These are phyloP conservation scores for Rhombomys opimus DNA, from an alignment of 2,113 vertebrate genomes.

Conservation along the genomic window DNA sequence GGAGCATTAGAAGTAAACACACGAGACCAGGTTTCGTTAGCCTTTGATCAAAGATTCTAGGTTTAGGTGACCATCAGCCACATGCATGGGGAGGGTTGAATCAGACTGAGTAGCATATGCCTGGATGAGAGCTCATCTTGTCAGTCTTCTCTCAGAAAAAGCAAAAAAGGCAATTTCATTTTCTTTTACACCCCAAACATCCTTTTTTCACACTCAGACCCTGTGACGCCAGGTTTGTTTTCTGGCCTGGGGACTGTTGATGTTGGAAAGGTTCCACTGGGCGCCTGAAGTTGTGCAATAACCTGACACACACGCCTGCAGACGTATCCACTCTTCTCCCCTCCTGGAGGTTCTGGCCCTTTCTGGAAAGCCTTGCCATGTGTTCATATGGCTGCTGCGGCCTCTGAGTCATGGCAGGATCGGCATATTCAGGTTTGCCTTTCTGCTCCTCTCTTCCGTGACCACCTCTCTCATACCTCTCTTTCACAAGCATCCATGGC, in stretches of 20 bases:
- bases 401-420: background rate
- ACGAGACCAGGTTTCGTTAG: background rate
- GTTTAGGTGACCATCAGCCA: background rate
- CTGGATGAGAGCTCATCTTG: background rate
- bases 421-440: background rate
- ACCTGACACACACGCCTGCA: conserved; percentile 64
- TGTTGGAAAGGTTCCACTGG: conserved; percentile 78
- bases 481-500: background rate
- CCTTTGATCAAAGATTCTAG: conserved; percentile 13
- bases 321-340: conserved; percentile 45
- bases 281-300: conserved; percentile 74
- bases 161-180: conserved; percentile 42
- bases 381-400: background rate
- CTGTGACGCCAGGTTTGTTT: conserved; percentile 80
- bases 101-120: background rate
- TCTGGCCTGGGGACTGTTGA: conserved; percentile 79
- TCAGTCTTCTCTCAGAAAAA: conserved; percentile 25
- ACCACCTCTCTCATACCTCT: background rate
- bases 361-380: conserved; percentile 56
- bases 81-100: background rate
- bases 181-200: conserved; percentile 73
- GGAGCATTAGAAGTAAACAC: background rate
- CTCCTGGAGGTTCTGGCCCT: conserved; percentile 49
- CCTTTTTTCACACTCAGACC: conserved; percentile 81
- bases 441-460: background rate